These are phyloP conservation scores for Lutraria lutraria DNA, from an alignment of 2,888 invertebrate genomes.

Conservation along the genomic window DNA sequence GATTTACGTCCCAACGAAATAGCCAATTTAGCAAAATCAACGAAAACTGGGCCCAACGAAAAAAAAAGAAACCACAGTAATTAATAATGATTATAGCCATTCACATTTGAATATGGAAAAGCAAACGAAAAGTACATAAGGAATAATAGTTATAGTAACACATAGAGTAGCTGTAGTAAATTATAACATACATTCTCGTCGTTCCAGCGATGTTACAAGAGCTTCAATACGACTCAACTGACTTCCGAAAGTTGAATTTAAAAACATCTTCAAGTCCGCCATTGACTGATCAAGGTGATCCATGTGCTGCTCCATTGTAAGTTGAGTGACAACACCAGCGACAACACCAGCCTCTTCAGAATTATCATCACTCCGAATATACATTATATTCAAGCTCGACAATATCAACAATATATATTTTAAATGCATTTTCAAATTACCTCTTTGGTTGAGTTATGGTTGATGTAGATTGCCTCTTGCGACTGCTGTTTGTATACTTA, in stretches of 20 bases:
- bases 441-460: not conserved
- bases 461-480: not conserved
- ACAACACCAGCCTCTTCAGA: not conserved
- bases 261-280: not conserved
- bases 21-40: too few species aligned
- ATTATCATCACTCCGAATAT: not conserved
- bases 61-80: too few species aligned
- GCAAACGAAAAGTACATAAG: too few species aligned
- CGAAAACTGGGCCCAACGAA: too few species aligned
- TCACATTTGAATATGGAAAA: too few species aligned
- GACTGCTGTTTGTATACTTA: not conserved
- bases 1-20: too few species aligned
- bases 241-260: not conserved
- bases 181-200: not conserved
- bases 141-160: too few species aligned
- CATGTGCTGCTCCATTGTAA: not conserved
- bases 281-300: not conserved
- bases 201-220: not conserved
- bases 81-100: too few species aligned
- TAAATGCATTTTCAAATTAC: not conserved
- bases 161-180: too few species aligned
- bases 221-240: not conserved
- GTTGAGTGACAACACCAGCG: not conserved
- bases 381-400: not conserved
- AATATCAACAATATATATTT: not conserved